Conservation (phyloP, 2,888 invertebrate genomes). For the Microplitis manilae region DNA sequence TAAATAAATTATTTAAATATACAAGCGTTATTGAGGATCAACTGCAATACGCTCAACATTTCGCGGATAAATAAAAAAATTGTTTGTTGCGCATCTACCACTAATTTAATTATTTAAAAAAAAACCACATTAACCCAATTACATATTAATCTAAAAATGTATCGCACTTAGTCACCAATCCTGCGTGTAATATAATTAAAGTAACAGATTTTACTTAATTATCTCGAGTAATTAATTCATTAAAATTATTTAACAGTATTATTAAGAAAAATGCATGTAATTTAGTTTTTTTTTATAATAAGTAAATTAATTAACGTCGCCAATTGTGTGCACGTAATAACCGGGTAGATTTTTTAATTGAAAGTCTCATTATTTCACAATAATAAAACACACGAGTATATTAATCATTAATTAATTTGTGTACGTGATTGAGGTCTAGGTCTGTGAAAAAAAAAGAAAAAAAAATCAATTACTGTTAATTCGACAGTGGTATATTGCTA, state of each 20-base stretch:
- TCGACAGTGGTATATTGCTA: conserved; percentile 49
- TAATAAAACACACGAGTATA: neutral
- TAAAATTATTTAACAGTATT: neutral
- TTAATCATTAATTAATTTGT: conserved; percentile 29
- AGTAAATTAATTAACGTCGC: neutral
- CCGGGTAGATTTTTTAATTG: neutral
- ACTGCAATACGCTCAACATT: neutral
- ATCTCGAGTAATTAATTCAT: neutral
- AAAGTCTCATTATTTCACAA: neutral
- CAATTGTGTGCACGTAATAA: neutral
- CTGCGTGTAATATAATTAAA: neutral
- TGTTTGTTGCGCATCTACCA: neutral
- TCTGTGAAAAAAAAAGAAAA: conserved; percentile 6
- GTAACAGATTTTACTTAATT: neutral
- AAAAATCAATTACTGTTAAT: conserved; percentile 46
- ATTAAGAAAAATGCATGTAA: neutral
- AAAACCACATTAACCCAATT: neutral
- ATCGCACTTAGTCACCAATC: neutral
- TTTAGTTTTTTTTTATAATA: neutral
- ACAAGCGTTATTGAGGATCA: neutral
- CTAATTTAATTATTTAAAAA: neutral
- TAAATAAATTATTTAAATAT: neutral
- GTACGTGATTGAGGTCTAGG: conserved; percentile 1
- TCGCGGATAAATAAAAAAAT: neutral
- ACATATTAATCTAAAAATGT: neutral